Evolutionary conservation across 2,888 invertebrate genomes (phyloP).

Genomic region (Dynastes hyllus): DNA sequence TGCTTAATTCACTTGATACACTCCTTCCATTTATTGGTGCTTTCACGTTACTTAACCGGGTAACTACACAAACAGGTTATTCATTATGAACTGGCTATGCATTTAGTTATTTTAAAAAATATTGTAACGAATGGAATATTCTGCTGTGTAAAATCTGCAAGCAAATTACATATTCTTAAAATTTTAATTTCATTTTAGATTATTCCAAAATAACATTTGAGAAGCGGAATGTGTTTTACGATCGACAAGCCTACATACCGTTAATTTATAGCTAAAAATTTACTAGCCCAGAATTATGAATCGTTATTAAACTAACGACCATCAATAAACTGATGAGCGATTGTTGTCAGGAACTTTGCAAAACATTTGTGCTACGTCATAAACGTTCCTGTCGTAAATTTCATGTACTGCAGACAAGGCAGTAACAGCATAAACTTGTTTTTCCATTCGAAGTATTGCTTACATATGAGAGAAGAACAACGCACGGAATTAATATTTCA

Average conservation of each 20-base stretch:
- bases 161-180: no score
- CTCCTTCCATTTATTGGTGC: no score
- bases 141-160: no score
- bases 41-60: no score
- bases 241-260: constrained; percentile 15
- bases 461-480: constrained; percentile 19
- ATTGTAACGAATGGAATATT: no score
- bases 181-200: background rate
- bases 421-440: constrained; percentile 33
- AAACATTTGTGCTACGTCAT: constrained; percentile 40
- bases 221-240: constrained; percentile 9
- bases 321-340: constrained; percentile 42
- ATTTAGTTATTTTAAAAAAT: no score
- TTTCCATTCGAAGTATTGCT: constrained; percentile 11
- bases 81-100: no score
- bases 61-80: no score
- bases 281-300: constrained; percentile 38
- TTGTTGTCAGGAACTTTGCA: constrained; percentile 36
- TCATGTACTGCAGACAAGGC: constrained; percentile 34
- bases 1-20: no score
- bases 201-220: background rate
- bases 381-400: constrained; percentile 22
- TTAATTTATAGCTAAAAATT: constrained; percentile 33
- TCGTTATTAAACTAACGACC: constrained; percentile 34
- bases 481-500: constrained; percentile 22